A percentile compares a stretch with the other conserved stretches of the same genome.
Conservation (phyloP, 1,140 invertebrate genomes). For the Trichonephila inaurata region DNA sequence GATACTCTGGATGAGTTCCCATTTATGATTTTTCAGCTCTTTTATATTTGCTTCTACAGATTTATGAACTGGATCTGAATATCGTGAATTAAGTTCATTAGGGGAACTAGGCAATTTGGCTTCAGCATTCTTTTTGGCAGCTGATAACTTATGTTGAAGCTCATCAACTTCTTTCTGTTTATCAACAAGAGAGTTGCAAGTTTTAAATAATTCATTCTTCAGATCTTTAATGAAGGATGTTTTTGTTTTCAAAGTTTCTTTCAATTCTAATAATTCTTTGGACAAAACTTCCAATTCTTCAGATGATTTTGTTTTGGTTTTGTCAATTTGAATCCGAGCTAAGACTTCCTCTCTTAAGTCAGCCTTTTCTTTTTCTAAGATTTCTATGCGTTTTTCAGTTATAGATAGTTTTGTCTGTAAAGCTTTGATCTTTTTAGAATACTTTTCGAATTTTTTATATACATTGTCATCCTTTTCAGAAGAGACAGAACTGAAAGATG, state of each 20-base stretch:
- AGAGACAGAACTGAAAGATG: neutral
- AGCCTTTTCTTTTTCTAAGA: conserved; percentile 61
- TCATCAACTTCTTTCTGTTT: conserved; percentile 63
- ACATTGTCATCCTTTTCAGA: conserved; percentile 11
- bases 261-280: conserved; percentile 46
- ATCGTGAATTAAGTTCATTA: neutral
- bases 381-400: conserved; percentile 20
- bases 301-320: neutral
- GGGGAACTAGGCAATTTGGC: neutral
- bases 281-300: neutral
- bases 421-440: conserved; percentile 23
- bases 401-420: conserved; percentile 45
- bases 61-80: conserved; percentile 33
- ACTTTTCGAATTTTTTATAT: neutral
- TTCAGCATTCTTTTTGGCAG: neutral
- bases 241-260: conserved; percentile 54
- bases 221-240: conserved; percentile 62
- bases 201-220: conserved; percentile 55
- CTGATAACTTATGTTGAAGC: conserved; percentile 7
- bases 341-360: conserved; percentile 40
- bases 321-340: neutral
- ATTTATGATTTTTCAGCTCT: conserved; percentile 51
- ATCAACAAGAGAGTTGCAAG: conserved; percentile 39
- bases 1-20: conserved; percentile 49
- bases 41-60: conserved; percentile 16